Conservation (phyloP, 2,888 invertebrate species). For the Noctua pronuba region DNA sequence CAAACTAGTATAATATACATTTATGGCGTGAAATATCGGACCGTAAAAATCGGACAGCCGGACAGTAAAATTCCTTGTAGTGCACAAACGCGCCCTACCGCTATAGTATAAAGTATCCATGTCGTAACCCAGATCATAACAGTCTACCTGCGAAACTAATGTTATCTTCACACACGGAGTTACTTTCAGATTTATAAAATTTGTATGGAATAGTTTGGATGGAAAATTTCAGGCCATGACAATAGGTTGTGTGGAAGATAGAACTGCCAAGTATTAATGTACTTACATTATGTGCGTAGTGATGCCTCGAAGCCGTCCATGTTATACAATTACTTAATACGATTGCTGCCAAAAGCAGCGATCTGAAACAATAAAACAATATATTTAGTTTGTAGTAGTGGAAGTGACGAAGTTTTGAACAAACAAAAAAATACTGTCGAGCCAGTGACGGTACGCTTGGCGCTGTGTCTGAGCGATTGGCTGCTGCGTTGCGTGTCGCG, state of each 20-base stretch:
- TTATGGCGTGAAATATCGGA: too few relatives aligned
- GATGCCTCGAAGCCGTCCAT: constrained; percentile 86
- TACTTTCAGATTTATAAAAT: background rate
- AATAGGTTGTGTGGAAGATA: background rate
- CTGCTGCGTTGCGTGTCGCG: background rate
- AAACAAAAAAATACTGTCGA: background rate
- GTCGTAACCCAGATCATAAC: background rate
- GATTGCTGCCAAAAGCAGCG: constrained; percentile 87
- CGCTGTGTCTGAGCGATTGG: background rate
- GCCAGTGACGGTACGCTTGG: background rate
- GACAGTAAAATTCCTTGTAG: too few relatives aligned
- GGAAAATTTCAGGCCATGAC: background rate
- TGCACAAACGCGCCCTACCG: too few relatives aligned
- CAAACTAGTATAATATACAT: too few relatives aligned
- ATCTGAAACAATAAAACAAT: constrained; percentile 79
- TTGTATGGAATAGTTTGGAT: background rate
- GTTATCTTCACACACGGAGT: background rate
- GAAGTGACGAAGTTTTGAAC: background rate
- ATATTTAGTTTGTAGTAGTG: background rate
- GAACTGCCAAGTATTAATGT: constrained; percentile 8
- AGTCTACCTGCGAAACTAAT: background rate
- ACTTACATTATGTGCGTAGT: constrained; percentile 87
- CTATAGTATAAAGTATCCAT: too few relatives aligned
- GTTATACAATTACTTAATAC: constrained; percentile 87
- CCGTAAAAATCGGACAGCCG: too few relatives aligned